Percentiles rank a stretch among this genome's conserved stretches.
Evolutionary conservation across 2,797 vertebrate genomes (phyloP).

Genomic region (Basileuterus tristriatus): DNA sequence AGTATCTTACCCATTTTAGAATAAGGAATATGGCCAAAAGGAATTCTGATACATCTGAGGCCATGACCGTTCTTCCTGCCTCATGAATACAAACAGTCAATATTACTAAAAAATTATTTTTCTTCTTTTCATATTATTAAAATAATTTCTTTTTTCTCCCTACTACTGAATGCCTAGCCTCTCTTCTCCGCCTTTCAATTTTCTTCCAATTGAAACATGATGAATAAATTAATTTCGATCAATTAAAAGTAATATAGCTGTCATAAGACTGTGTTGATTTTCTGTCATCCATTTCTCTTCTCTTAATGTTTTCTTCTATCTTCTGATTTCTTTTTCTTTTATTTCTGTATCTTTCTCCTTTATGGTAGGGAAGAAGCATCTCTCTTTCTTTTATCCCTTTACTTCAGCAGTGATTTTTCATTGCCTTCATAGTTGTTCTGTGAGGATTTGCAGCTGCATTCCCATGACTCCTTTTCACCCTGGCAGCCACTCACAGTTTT

Average conservation of each 20-base stretch:
- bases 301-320: not conserved
- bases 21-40: not conserved
- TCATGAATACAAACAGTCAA: not conserved
- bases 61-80: not conserved
- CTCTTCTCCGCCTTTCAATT: not conserved
- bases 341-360: not conserved
- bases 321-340: not conserved
- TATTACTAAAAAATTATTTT: not conserved
- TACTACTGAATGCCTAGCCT: not conserved
- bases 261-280: not conserved
- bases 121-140: not conserved
- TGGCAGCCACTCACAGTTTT: conserved; percentile 31
- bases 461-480: conserved; percentile 48
- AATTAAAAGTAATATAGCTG: not conserved
- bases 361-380: not conserved
- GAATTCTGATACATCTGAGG: not conserved
- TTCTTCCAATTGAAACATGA: not conserved
- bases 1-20: not conserved
- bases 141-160: not conserved
- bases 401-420: conserved; percentile 45
- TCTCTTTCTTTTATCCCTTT: conserved; percentile 5
- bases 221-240: not conserved
- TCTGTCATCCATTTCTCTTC: not conserved
- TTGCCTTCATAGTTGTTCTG: conserved; percentile 18
- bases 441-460: conserved; percentile 66